Percentiles rank a stretch among this genome's conserved stretches.
Evolutionary conservation across 2,797 vertebrate genomes (phyloP).

Genomic region (Amblyopsis hoosieri): DNA sequence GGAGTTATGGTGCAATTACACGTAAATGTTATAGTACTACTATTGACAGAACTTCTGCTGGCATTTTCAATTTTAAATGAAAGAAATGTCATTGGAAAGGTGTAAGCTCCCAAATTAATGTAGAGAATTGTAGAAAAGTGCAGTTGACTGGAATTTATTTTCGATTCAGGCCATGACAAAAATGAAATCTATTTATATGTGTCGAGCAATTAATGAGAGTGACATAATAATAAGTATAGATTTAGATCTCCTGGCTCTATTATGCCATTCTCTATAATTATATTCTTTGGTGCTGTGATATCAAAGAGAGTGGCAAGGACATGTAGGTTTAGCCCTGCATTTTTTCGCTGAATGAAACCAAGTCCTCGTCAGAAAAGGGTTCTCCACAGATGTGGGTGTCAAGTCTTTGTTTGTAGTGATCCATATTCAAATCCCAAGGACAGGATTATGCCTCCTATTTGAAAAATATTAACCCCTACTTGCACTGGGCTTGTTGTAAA

Average conservation of each 20-base stretch:
- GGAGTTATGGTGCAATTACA: constrained; percentile 39
- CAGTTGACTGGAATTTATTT: constrained; percentile 30
- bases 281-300: constrained; percentile 42
- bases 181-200: constrained; percentile 43
- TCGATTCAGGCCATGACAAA: constrained; percentile 23
- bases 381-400: constrained; percentile 23
- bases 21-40: constrained; percentile 29
- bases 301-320: constrained; percentile 54
- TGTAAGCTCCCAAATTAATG: constrained; percentile 38
- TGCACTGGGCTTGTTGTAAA: not conserved
- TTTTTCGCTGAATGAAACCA: constrained; percentile 44
- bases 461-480: constrained; percentile 31
- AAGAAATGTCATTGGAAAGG: constrained; percentile 31
- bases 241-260: constrained; percentile 37
- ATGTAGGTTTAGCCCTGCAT: constrained; percentile 57
- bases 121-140: constrained; percentile 17
- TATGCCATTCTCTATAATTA: constrained; percentile 45
- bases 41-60: constrained; percentile 28
- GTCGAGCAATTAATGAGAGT: constrained; percentile 50
- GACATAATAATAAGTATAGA: constrained; percentile 49
- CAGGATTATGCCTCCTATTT: constrained; percentile 43
- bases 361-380: constrained; percentile 23
- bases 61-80: constrained; percentile 21
- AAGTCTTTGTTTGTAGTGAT: constrained; percentile 36
- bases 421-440: constrained; percentile 61